Conservation (phyloP, 2,113 vertebrate genomes). For the Lepus americanus region DNA sequence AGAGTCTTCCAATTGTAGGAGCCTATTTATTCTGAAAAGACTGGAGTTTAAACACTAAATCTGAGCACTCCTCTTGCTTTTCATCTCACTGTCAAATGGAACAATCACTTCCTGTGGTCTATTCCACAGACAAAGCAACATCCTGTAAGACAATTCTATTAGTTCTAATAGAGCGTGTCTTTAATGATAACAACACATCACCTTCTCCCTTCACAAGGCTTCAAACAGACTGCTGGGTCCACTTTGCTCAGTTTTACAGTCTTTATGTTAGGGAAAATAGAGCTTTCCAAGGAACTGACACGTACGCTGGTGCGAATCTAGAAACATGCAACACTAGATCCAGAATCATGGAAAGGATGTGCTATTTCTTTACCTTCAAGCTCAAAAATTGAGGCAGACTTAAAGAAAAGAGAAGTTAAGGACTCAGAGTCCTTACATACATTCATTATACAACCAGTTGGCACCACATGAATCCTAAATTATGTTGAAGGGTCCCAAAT, state of each 20-base stretch:
- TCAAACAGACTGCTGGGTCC: neutral
- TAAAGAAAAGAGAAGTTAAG: neutral
- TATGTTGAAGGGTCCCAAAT: neutral
- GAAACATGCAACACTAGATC: neutral
- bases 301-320: neutral
- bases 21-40: slow-evolving; percentile 74
- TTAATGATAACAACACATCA: slow-evolving; percentile 38
- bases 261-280: slow-evolving; percentile 28
- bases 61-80: slow-evolving; percentile 39
- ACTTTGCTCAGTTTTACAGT: neutral
- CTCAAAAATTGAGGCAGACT: neutral
- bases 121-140: neutral
- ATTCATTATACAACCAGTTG: neutral
- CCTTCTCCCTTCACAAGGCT: neutral
- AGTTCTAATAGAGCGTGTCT: neutral
- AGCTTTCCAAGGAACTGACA: slow-evolving; percentile 4
- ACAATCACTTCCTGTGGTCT: slow-evolving; percentile 7
- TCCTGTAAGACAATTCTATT: neutral
- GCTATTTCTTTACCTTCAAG: slow-evolving; percentile 33
- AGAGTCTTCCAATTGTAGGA: slow-evolving; percentile 58
- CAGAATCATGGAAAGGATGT: neutral
- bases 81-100: slow-evolving; percentile 51
- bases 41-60: slow-evolving; percentile 67
- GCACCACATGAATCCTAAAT: neutral
- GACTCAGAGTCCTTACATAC: neutral